phyloP scores from a whole-genome alignment of 2,888 invertebrate species.

The Drosophila merina region DNA sequence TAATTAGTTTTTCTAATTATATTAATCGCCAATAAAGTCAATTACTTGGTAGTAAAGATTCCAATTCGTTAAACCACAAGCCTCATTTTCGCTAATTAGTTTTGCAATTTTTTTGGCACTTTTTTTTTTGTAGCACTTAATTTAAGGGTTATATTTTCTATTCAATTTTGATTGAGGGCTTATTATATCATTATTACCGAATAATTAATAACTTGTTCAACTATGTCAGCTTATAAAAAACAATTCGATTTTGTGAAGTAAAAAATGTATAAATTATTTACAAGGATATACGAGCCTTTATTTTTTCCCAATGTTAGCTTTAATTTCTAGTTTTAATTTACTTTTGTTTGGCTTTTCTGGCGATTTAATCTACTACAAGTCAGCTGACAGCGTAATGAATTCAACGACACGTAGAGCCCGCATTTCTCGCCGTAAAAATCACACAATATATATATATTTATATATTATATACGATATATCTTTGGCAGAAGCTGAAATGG shows the following conservation, averaged over 20 bases:
- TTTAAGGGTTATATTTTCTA: not conserved
- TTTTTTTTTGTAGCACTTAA: not conserved
- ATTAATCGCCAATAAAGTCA: not conserved
- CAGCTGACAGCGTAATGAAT: constrained; percentile 71
- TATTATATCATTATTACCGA: not conserved
- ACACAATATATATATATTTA: constrained; percentile 2
- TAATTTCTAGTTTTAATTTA: constrained; percentile 8
- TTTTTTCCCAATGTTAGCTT: too few relatives aligned
- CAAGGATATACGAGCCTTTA: too few relatives aligned
- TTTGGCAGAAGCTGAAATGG: constrained; percentile 42
- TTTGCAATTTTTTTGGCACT: not conserved
- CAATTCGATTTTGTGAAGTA: not conserved
- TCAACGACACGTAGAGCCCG: constrained; percentile 69
- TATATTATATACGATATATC: constrained; percentile 5
- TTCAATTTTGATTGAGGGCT: constrained; percentile 2
- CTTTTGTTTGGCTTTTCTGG: constrained; percentile 41
- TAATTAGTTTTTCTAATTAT: not conserved
- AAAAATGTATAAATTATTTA: not conserved
- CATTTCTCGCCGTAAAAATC: constrained; percentile 34
- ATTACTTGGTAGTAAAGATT: not conserved
- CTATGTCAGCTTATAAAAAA: not conserved
- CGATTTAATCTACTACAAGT: constrained; percentile 30
- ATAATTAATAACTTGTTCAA: not conserved
- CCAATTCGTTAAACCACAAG: not conserved
- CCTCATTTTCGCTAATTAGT: constrained; percentile 17